Evolutionary conservation across 2,888 invertebrate genomes (phyloP), one percentile per base, ranked within the genome.

Genomic region (Macrophya alboannulata): DNA sequence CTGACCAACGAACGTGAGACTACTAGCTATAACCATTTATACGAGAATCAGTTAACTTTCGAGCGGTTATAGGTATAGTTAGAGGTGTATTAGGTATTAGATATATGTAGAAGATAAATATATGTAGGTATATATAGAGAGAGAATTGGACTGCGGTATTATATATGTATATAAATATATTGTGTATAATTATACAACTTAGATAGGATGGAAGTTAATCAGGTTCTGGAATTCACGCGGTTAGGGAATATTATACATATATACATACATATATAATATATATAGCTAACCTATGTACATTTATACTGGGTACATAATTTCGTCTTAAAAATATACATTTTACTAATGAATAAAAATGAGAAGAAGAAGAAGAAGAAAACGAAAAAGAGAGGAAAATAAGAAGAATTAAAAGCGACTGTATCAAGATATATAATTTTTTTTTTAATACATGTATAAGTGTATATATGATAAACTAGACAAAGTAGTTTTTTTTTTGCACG

Each of bases 11-110:
- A 55, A 55, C 55, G 55, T n/a, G 55, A 31, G 31, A 55, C n/a
- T 55, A 55, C 71, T 25, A 72, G 2, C 40, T 25, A 72, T 43
- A 43, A 76, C 48, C 45, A 76, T 76, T 43, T 48, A 31, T 31
- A 45, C 74, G 74, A 43, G 74, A 76, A 76, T 43, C 25, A 76
- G 40, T 21, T 72, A 55, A 55, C 55, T 55, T 55, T 55, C 55
- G n/a, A 55, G 31, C 31, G 31, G n/a, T n/a, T n/a, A n/a, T n/a
- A 17, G 17, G 55, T 55, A 51, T 51, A 55, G 55, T 55, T 31
- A 31, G 31, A 31, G 31, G 1, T 31, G 31, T 31, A 31, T 31
- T 31, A 31, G 31, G 31, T 31, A 31, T 31, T 31, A 31, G 31
- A 3, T 31, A 3, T 31, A 3, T 31, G 3, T 31, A 31, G n/a